phyloP scores from a whole-genome alignment of 2,888 invertebrate species.

The Linnaemya vulpina region DNA sequence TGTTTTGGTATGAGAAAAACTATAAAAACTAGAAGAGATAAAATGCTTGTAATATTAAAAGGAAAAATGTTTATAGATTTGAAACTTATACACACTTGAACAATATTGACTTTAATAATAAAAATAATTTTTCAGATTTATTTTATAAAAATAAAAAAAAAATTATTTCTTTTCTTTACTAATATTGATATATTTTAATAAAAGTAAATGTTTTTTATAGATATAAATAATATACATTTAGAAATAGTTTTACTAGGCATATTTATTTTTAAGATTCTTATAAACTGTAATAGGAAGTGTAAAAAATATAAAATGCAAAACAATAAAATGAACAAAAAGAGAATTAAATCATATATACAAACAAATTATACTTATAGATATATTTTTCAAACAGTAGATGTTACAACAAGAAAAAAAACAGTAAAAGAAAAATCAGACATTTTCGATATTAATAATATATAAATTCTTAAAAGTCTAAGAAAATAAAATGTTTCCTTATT shows the following conservation, averaged over 20 bases:
- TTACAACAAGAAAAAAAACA: conserved; percentile 41
- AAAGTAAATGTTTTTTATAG: conserved; percentile 33
- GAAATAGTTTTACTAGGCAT: conserved; percentile 9
- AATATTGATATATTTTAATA: conserved; percentile 5
- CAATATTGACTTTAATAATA: background rate
- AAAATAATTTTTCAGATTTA: background rate
- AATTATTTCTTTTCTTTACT: conserved; percentile 1
- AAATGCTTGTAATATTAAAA: conserved; percentile 8
- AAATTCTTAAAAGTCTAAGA: conserved; percentile 29
- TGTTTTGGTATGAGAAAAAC: background rate
- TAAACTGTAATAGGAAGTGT: conserved; percentile 39
- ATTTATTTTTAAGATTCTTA: conserved; percentile 34
- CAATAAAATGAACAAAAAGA: conserved; percentile 15
- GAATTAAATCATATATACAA: conserved; percentile 28
- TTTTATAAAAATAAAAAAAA: conserved; percentile 4
- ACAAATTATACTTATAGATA: conserved; percentile 35
- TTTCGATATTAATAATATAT: background rate
- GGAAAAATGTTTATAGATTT: background rate
- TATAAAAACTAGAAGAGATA: background rate
- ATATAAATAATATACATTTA: background rate
- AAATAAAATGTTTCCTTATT: background rate
- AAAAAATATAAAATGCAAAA: conserved; percentile 38
- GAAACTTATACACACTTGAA: background rate
- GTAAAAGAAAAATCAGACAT: conserved; percentile 26
- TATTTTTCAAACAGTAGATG: conserved; percentile 59